These are phyloP conservation scores for Excalfactoria chinensis DNA, from an alignment of 2,113 vertebrate species.

Conservation along the genomic window DNA sequence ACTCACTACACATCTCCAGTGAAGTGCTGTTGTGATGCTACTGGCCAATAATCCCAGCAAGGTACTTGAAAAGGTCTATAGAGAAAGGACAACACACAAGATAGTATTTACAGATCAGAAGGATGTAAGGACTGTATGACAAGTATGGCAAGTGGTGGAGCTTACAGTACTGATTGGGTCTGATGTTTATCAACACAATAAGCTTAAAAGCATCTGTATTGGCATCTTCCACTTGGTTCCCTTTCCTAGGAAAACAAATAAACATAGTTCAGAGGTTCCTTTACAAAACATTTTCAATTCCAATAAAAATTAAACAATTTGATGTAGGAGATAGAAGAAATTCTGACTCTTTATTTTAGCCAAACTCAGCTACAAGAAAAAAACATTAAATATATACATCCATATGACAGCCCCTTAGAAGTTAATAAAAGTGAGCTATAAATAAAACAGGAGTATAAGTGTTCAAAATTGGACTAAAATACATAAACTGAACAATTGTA, in stretches of 20 bases:
- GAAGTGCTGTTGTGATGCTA: not conserved
- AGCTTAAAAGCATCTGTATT: not conserved
- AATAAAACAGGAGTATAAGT: not conserved
- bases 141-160: not conserved
- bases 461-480: not conserved
- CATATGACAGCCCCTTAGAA: not conserved
- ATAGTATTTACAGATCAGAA: not conserved
- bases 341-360: not conserved
- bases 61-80: not conserved
- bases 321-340: not conserved
- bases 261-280: not conserved
- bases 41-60: not conserved
- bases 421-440: not conserved
- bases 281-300: not conserved
- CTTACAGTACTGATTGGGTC: not conserved
- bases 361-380: not conserved
- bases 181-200: not conserved
- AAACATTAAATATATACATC: not conserved
- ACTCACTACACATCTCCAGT: not conserved
- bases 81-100: not conserved
- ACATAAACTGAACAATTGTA: not conserved
- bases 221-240: not conserved
- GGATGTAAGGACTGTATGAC: not conserved
- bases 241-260: not conserved
- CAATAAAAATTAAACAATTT: not conserved